Evolutionary conservation across 1,140 invertebrate genomes (phyloP), one percentile per base, ranked within the genome.

Genomic region (Acromyrmex charruanus): DNA sequence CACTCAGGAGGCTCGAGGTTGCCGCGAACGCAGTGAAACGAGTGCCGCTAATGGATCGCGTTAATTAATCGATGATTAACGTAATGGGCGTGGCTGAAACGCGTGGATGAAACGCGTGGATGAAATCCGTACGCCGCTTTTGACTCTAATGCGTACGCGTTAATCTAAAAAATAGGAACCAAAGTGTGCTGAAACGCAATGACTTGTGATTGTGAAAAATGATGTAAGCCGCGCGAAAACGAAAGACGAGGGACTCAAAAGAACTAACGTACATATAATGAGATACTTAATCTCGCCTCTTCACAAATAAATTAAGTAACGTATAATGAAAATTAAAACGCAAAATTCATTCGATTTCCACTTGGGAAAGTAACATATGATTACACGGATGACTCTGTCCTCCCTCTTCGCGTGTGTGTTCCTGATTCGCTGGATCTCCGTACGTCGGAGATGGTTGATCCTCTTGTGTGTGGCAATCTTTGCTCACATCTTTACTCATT

Each of bases 161-260:
- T 84, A 84, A 84, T 84, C 80, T 84, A 84, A 84, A 39, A 84
- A 84, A 39, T 84, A 84, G 80, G 80, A 84, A 84, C 80, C 80
- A 84, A 84, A 61, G 55, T 82, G 53, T 61, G 53, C 21, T 61
- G 66, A 82, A 59, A 51, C 68, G 55, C 55, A 35, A 63, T 61
- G 55, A 84, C 69, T 84, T 14, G 80, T 61, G 18, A 44, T 58
- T 2, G 16, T 59, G 49, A 58, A 39, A 81, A 81, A 59, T 35
- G 6, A 35, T 39, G 39, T 10, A 35, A 44, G 7, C 58, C 39
- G 55, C 49, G 16, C 49, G 51, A 58, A 44, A 28, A 28, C 77
- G 44, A 80, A 66, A 59, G 44, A 21, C 74, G 3, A 59, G 35
- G 35, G 4, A 61, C 14, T 44, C 31, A 39, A 77, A 44, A 77